These are phyloP conservation scores for Urosaurus nigricauda DNA, from an alignment of 2,797 vertebrate species.

Conservation along the genomic window DNA sequence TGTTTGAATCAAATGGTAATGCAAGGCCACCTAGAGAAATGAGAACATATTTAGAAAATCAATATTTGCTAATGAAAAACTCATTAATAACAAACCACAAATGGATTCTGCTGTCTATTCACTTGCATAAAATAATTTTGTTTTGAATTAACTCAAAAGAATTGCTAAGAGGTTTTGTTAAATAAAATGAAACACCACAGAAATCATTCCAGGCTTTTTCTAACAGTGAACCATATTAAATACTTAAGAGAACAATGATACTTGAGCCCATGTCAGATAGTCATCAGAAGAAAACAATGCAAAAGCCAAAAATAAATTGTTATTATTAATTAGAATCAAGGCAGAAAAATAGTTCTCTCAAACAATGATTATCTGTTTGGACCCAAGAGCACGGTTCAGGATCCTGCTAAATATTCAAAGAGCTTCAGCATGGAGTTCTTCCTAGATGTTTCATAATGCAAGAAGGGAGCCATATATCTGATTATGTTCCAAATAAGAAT, in stretches of 20 bases:
- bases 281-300: not conserved
- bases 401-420: not conserved
- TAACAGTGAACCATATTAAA: conserved; percentile 12
- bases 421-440: not conserved
- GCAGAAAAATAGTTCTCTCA: not conserved
- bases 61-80: conserved; percentile 31
- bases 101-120: not conserved
- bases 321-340: not conserved
- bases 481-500: not conserved
- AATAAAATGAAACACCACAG: not conserved
- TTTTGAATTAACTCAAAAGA: conserved; percentile 36
- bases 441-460: not conserved
- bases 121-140: not conserved
- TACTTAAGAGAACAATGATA: not conserved
- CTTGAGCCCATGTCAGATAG: not conserved
- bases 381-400: not conserved
- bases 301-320: not conserved
- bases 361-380: not conserved
- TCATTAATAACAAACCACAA: conserved; percentile 23
- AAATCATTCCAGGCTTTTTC: not conserved
- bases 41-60: conserved; percentile 8
- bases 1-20: conserved; percentile 4
- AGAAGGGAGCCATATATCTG: too few species aligned
- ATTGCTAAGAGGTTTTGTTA: not conserved
- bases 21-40: not conserved